Evolutionary conservation across 2,113 vertebrate species (phyloP).

Genomic region (Bubalus kerabau): DNA sequence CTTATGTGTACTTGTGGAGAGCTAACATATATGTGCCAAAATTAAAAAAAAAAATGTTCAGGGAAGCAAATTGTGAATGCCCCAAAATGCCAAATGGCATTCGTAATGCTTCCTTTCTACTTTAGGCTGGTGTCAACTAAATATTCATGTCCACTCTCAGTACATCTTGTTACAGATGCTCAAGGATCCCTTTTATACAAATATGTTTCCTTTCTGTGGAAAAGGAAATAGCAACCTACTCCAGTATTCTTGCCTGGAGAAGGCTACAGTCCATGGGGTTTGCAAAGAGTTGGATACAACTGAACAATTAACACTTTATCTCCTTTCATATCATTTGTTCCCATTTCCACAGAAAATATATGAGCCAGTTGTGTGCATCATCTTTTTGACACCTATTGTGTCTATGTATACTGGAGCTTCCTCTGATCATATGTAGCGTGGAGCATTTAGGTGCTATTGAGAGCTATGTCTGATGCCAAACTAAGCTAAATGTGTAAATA

Average conservation of each 20-base stretch:
- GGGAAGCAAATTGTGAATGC: neutral
- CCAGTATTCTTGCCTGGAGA: neutral
- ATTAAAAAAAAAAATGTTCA: neutral
- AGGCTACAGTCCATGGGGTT: neutral
- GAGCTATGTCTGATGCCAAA: neutral
- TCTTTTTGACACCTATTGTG: neutral
- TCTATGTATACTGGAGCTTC: fast-evolving
- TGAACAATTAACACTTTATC: neutral
- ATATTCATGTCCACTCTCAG: too few species aligned
- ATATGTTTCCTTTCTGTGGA: neutral
- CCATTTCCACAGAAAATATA: neutral
- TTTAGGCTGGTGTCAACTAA: neutral
- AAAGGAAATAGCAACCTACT: neutral
- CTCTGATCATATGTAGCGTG: fast-evolving
- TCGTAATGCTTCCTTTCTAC: neutral
- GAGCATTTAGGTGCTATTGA: neutral
- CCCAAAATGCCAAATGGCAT: fast-evolving
- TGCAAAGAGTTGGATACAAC: neutral
- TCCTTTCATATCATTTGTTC: neutral
- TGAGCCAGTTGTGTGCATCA: neutral
- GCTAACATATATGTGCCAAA: neutral
- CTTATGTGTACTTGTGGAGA: neutral
- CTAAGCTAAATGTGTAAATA: neutral
- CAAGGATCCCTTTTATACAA: neutral
- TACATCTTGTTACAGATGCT: neutral